Conservation (phyloP, 2,797 vertebrate genomes). For the Natrix natrix region DNA sequence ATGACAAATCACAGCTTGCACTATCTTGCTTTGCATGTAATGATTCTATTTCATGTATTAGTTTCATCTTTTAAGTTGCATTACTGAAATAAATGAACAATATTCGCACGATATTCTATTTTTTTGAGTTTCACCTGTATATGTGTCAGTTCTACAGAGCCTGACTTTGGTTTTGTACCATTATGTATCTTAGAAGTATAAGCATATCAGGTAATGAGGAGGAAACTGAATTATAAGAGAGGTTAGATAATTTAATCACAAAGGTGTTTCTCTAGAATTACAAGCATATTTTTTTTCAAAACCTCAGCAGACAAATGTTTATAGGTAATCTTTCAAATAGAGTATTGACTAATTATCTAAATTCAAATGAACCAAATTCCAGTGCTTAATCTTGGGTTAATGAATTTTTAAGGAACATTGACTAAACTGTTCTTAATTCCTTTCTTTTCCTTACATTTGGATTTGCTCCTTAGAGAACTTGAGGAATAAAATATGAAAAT, state of each 20-base stretch:
- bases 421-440: not conserved
- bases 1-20: no score
- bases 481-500: not conserved
- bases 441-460: conserved; percentile 6
- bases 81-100: no score
- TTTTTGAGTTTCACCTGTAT: no score
- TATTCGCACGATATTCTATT: no score
- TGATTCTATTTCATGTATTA: no score
- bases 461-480: not conserved
- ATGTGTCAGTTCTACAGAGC: not conserved
- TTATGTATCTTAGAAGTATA: not conserved
- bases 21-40: no score
- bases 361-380: not conserved
- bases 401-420: not conserved
- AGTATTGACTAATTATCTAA: not conserved
- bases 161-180: not conserved
- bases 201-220: not conserved
- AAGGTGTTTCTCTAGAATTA: not conserved
- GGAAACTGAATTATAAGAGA: not conserved
- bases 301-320: not conserved
- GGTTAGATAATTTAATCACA: not conserved
- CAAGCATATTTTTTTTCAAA: not conserved
- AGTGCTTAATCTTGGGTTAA: not conserved
- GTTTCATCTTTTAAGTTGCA: no score
- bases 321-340: not conserved